Conservation (phyloP, 1,140 invertebrate species). For the Samia ricini region DNA sequence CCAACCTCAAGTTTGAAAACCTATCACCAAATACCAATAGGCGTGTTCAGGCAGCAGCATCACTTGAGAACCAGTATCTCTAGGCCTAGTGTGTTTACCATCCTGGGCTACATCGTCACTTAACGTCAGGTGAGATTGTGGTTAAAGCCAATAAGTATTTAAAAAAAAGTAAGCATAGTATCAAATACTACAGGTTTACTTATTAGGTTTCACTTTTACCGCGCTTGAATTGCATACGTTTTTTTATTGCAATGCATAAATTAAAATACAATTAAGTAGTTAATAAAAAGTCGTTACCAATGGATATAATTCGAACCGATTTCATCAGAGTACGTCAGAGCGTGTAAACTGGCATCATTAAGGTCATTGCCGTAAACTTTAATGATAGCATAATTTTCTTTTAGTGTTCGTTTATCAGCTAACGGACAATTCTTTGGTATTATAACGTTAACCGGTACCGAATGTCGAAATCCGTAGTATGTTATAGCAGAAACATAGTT, state of each 20-base stretch:
- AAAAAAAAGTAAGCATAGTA: too few species aligned
- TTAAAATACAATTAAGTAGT: background rate
- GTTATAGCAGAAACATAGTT: constrained; percentile 32
- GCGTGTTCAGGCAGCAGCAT: too few species aligned
- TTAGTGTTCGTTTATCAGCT: constrained; percentile 22
- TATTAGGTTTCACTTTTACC: too few species aligned
- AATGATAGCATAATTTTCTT: constrained; percentile 26
- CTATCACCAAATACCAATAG: too few species aligned
- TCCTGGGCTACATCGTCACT: too few species aligned
- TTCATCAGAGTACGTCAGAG: constrained; percentile 21
- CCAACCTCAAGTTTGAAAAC: too few species aligned
- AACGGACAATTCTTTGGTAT: constrained; percentile 25
- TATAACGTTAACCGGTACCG: constrained; percentile 30
- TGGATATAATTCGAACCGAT: constrained; percentile 28
- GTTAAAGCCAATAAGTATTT: too few species aligned
- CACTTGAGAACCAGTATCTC: too few species aligned
- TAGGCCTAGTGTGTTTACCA: too few species aligned
- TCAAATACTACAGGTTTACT: too few species aligned
- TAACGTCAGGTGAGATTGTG: too few species aligned
- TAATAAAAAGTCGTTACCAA: constrained; percentile 17
- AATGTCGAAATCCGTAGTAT: constrained; percentile 28
- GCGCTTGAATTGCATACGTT: background rate
- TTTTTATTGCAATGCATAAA: background rate
- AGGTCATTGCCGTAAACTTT: constrained; percentile 28
- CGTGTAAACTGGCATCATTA: constrained; percentile 28